These are phyloP conservation scores for Eurypyga helias DNA, from an alignment of 2,113 vertebrate genomes.

Conservation along the genomic window DNA sequence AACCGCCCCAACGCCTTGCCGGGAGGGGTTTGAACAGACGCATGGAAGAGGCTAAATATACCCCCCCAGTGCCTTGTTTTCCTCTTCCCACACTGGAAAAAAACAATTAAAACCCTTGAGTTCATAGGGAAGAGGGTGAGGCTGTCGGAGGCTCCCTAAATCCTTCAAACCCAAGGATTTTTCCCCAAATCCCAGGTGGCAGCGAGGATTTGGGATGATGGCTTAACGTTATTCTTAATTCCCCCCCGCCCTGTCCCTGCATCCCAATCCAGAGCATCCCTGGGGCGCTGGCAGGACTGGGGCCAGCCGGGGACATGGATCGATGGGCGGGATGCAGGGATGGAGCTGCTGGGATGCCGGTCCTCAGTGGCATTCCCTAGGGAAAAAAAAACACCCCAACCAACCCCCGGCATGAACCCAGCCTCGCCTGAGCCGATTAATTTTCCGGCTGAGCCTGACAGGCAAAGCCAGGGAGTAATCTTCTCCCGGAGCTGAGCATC, in stretches of 20 bases:
- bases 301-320: neutral
- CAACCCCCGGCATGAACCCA: neutral
- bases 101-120: neutral
- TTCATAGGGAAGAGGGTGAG: neutral
- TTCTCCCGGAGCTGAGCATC: neutral
- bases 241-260: neutral
- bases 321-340: neutral
- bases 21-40: neutral
- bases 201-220: neutral
- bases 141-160: neutral
- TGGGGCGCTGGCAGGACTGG: neutral
- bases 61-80: neutral
- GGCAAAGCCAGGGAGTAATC: neutral
- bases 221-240: neutral
- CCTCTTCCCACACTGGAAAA: conserved; percentile 17
- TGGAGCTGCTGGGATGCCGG: neutral
- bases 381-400: neutral
- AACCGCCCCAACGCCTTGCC: neutral
- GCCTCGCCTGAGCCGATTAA: neutral
- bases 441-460: neutral
- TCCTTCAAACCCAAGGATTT: neutral
- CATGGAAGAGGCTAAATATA: conserved; percentile 36
- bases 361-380: neutral
- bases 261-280: neutral
- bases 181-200: neutral